Evolutionary conservation across 2,888 invertebrate species (phyloP).

Genomic region (Phoronis australis): DNA sequence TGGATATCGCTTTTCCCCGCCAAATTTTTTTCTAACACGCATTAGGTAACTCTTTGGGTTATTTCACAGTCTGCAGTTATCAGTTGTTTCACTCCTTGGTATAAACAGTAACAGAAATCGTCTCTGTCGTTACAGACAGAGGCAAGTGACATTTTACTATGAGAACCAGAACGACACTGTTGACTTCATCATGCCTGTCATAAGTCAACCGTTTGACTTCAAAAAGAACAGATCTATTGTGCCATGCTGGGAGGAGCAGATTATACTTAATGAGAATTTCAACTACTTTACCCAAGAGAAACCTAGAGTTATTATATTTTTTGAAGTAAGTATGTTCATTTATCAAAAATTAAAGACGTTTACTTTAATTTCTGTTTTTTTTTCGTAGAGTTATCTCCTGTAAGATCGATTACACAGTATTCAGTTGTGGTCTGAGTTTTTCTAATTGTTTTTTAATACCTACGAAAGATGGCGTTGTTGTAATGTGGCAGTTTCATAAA

Average conservation of each 20-base stretch:
- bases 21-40: too few species aligned
- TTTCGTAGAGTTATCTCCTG: too few species aligned
- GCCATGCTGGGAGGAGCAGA: conserved; percentile 65
- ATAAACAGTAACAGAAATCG: not conserved
- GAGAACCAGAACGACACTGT: conserved; percentile 51
- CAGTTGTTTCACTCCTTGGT: not conserved
- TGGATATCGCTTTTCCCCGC: too few species aligned
- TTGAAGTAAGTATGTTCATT: conserved; percentile 58
- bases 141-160: conserved; percentile 56
- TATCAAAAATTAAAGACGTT: too few species aligned
- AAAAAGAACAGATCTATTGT: conserved; percentile 55
- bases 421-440: too few species aligned
- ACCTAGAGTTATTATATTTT: conserved; percentile 55
- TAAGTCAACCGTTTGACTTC: conserved; percentile 62
- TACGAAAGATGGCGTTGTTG: too few species aligned
- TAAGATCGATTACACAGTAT: too few species aligned
- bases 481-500: too few species aligned
- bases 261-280: conserved; percentile 62
- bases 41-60: not conserved
- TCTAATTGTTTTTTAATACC: too few species aligned
- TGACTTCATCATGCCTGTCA: conserved; percentile 59
- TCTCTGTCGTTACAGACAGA: conserved; percentile 30
- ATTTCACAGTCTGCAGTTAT: not conserved
- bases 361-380: too few species aligned
- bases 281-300: conserved; percentile 51